Evolutionary conservation across 1,140 invertebrate species (phyloP), one percentile per base, ranked within the genome.

Genomic region (Zaprionus africanus): DNA sequence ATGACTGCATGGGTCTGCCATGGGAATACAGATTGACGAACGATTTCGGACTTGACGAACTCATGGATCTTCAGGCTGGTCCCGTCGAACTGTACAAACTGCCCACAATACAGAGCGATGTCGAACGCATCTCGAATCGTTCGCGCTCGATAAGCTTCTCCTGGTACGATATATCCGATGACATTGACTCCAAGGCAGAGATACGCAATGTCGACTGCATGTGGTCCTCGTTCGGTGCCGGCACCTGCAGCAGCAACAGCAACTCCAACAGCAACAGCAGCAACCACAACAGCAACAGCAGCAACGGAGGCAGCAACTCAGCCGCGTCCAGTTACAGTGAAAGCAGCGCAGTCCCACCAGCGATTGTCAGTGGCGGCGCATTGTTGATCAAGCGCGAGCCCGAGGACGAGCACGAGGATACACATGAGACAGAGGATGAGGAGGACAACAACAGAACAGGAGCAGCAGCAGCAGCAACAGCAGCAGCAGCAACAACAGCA

Each of bases 321-420:
- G 86, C 85, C 3, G 85, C 85, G 4, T 90, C 85, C 13, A 90
- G 86, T 24, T 90, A 85, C 53, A 82, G 76, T 22, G 85, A 90
- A 28, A 68, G 72, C 46, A 75, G 49, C 22, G 82, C 86, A 9
- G 68, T 90, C 11, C 46, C 85, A 5, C 53, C 83, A 6, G 49
- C 81, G 4, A 57, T 70, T n/a, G 79, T 82, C 4, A 74, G 65
- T 2, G 74, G 79, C 26, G 24, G 28, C 36, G 28, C 76, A 13
- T 24, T 82, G 51, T 1, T 26, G 3, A 70, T 83, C 3, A 87
- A 87, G 34, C 34, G 41, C 7, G 83, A 87, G 5, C 67, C 65
- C 1, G 11, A 49, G 19, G 65, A 81, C 12, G 53, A 75, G 3
- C 43, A 41, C 0, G 22, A 76, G 7, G 57, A 75, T 12, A 4